A percentile compares a stretch with the other conserved stretches of the same genome.
Conservation (phyloP, 2,797 vertebrate genomes). For the Alectoris magna region DNA sequence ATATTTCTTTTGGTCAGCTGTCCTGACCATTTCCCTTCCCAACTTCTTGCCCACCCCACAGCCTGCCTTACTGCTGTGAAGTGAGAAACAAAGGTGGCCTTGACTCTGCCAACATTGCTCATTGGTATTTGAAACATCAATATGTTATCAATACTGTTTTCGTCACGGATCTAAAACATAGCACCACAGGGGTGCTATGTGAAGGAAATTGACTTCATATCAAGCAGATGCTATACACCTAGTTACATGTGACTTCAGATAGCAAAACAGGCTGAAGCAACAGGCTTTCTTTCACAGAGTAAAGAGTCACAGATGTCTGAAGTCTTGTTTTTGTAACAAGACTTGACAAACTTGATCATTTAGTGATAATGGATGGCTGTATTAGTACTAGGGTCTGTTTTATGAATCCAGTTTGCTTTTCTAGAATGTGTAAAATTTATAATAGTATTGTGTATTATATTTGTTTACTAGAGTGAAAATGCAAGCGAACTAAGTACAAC, state of each 20-base stretch:
- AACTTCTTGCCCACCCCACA: background rate
- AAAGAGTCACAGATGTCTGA: background rate
- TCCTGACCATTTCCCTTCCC: background rate
- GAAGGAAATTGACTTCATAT: background rate
- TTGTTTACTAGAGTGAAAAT: constrained; percentile 81
- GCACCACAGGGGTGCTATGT: rapidly evolving
- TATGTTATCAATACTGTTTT: background rate
- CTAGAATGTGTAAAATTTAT: background rate
- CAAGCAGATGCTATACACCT: background rate
- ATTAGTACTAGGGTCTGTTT: background rate
- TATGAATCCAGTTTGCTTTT: background rate
- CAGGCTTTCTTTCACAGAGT: background rate
- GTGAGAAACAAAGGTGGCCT: background rate
- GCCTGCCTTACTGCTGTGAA: background rate
- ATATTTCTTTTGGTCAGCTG: background rate
- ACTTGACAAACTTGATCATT: background rate
- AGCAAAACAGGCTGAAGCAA: background rate
- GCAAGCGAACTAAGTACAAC: constrained; percentile 90
- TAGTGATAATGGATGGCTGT: background rate
- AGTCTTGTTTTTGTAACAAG: background rate
- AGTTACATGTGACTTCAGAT: background rate
- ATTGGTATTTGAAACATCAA: rapidly evolving
- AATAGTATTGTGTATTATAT: background rate
- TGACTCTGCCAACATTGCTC: background rate
- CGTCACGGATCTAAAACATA: background rate